Base-by-base conservation (phyloP, 2,113 vertebrate genomes). In the Amphilophus citrinellus region DNA sequence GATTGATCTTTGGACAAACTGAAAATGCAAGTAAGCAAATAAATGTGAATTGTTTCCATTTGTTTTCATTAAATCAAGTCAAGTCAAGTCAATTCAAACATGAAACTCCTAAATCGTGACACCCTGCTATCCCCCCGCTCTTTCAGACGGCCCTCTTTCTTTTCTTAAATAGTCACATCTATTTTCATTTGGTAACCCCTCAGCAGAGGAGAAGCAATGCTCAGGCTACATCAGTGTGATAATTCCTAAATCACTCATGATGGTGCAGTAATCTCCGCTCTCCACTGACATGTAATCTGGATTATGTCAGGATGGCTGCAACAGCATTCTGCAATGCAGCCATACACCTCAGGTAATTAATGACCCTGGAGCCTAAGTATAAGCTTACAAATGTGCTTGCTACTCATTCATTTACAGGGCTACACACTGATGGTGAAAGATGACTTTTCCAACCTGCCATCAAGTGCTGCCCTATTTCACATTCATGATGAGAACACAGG, bases 271-370 rank as follows among this genome's bases (percentile, higher is more conserved):
- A 92, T 89, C 89, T 82, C 75, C 20, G 37, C 87, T 94, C 88
- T 90, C 82, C 37, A 57, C 73, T 87, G 79, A 87, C 87, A 90
- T 91, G 77, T 94, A 91, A 91, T 94, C 91, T 92, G 90, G 92
- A 95, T 94, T 94, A 94, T 83, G 84, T 92, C 84, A 84, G 77
- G 73, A 86, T 60, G 44, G 47, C 80, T 79, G 85, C 80, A 88
- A 90, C 65, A 78, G 76, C 59, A 62, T 84, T 80, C 76, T 90
- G 61, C 76, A 81, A 60, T 76, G 76, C 82, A 61, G 18, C n/a
- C 24, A 83, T 77, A 66, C 59, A 77, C 78, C 61, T 39, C 61
- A 80, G 87, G 65, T 88, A 89, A 91, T 93, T 91, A 88, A 87
- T 81, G 18, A 82, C 39, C 57, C 53, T 3, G 5, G 17, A 60